Evolutionary conservation across 2,113 vertebrate genomes (phyloP), one percentile per base, ranked within the genome.

Genomic region (Archocentrus centrarchus): DNA sequence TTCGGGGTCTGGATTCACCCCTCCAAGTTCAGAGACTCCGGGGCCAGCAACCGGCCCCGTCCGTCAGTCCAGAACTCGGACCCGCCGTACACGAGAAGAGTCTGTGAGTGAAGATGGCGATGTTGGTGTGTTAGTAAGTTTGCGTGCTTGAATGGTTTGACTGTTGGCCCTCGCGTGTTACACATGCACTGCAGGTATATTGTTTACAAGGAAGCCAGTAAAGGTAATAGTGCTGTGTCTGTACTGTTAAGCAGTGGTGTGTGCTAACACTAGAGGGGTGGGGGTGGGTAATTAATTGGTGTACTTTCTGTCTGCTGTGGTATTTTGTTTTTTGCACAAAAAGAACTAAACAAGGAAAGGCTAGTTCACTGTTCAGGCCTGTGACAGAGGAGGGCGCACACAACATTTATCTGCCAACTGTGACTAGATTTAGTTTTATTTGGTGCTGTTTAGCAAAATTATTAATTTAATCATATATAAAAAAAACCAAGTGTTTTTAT

Each of bases 31-130:
- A 0, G 94, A 97, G 0, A 93, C 95, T 35, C 95, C 94, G 0
- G 96, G 96, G 73, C 95, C 96, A 0, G 27, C 95, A 2, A 94
- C 95, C 0, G 96, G 96, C 24, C 96, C 96, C 0, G 13, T 93
- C 1, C 97, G 97, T 2, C 93, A 96, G 0, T 80, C 96, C 35
- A 94, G 97, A 6, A 95, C 97, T 35, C 96, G 97, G 78, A 95
- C 96, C 27, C 94, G 97, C 30, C 96, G 97, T 61, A 90, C 97
- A 55, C 93, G 97, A 0, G 97, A 98, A 22, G 98, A 98, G 95
- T 95, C 96, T 94, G 97, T 98, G 95, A 97, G 97, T 95, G 92
- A 93, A 22, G 94, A 95, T 91, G 94, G 93, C 90, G 94, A 95
- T 95, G 93, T 94, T 94, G 93, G 91, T 94, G 93, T 94, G 92